Evolutionary conservation across 2,113 vertebrate genomes (phyloP), one percentile per base, ranked within the genome.

Genomic region (Psettodes erumei): DNA sequence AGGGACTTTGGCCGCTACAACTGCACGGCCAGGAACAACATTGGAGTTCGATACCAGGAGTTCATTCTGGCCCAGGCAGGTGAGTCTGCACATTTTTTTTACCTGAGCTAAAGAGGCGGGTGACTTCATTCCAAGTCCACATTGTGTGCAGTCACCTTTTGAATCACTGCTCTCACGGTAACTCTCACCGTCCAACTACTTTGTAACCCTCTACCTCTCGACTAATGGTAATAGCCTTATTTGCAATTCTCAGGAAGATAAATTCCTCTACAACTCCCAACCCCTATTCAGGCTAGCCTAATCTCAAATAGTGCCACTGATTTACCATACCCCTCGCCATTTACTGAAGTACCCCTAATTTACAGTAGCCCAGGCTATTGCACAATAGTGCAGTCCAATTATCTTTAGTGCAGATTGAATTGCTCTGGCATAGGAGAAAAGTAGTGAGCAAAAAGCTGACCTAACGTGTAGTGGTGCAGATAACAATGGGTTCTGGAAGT

Each of bases 1-100:
- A 94, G 91, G 79, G 98, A 99, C 89, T 99, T 99, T 61, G 98
- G 98, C 62, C 93, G 95, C 21, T 99, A 99, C 86, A 99, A 98
- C 85, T 99, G 98, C 87, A 98, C 97, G 38, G 98, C 98, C 43
- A 95, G 96, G 61, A 99, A 99, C 90, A 96, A 94, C 90, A 96
- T 99, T 56, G 98, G 97, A 45, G 95, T 96, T 68, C 94, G 96
- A 67, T 96, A 95, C 88, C 96, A 98, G 87, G 98, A 98, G 83
- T 99, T 98, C 84, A 96, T 96, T 42, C 94, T 99, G 87, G 96
- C 95, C 58, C 95, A 96, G 91, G 98, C 98, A 87, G 98, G 98
- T 99, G 92, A 94, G 96, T 95, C 60, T 60, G 61, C 73, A 30
- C 37, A 1, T 32, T 13, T 10, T 3, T 71, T 48, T 9, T 45